phyloP scores from a whole-genome alignment of 1,140 invertebrate genomes.

The Armadillidium nasatum region DNA sequence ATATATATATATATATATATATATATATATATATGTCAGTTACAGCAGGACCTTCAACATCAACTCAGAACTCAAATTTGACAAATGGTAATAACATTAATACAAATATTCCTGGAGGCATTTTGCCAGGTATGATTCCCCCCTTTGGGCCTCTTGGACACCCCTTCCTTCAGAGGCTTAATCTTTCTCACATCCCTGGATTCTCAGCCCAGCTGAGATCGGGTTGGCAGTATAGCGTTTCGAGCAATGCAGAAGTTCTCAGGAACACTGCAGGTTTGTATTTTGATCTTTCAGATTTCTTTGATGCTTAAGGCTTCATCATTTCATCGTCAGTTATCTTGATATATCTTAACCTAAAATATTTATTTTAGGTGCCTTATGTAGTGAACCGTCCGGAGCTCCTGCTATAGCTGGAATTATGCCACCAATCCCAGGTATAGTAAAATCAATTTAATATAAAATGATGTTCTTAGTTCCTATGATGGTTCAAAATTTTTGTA shows the following conservation, averaged over 20 bases:
- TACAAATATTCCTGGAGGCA: background rate
- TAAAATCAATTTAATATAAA: background rate
- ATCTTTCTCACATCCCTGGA: conserved; percentile 30
- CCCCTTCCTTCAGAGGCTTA: conserved; percentile 32
- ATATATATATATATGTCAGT: background rate
- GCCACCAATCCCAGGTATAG: background rate
- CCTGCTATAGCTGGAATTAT: conserved; percentile 21
- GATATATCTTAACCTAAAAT: too few relatives aligned
- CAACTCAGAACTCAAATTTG: background rate
- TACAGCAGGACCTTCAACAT: background rate
- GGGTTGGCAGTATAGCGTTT: conserved; percentile 43
- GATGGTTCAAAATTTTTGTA: too few relatives aligned
- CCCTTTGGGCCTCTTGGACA: conserved; percentile 21
- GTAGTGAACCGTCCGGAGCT: conserved; percentile 34
- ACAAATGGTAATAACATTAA: background rate
- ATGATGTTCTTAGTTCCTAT: too few relatives aligned
- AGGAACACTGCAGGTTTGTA: conserved; percentile 34
- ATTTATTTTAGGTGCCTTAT: conserved; percentile 30
- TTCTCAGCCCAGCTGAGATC: conserved; percentile 37
- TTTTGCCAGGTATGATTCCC: conserved; percentile 2
- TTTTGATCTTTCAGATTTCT: too few relatives aligned
- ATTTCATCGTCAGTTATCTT: background rate
- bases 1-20: too few relatives aligned
- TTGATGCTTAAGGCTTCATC: background rate
- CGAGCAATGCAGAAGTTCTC: conserved; percentile 41